Evolutionary conservation across 2,888 invertebrate species (phyloP).

Genomic region (Leuctra nigra): DNA sequence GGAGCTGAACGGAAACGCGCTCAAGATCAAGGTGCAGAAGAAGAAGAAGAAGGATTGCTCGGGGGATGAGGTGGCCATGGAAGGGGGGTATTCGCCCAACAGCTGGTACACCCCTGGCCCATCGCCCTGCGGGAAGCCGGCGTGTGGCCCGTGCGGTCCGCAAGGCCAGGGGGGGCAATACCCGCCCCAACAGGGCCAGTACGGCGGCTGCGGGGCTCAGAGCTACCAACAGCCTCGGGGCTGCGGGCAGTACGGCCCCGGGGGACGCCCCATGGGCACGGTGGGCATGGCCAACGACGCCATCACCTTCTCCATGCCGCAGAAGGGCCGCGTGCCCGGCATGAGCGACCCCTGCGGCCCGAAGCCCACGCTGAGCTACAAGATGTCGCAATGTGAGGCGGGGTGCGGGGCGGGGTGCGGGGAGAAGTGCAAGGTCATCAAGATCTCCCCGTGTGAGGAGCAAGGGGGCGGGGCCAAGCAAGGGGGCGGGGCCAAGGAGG

Average conservation of each 20-base stretch:
- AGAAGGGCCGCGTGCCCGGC: background rate
- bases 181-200: background rate
- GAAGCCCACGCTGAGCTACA: slow-evolving; percentile 5
- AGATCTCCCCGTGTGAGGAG: background rate
- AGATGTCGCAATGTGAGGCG: slow-evolving; percentile 4
- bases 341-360: background rate
- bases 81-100: background rate
- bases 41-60: slow-evolving; percentile 45
- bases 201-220: background rate
- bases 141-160: background rate
- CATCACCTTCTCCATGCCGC: slow-evolving; percentile 8
- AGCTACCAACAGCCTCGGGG: background rate
- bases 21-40: slow-evolving; percentile 57
- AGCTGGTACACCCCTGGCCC: background rate
- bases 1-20: slow-evolving; percentile 55
- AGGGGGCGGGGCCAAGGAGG: background rate
- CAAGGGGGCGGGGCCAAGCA: background rate
- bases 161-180: background rate
- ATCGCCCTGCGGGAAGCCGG: background rate
- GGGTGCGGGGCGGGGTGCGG: slow-evolving; percentile 7
- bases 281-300: background rate
- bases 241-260: background rate
- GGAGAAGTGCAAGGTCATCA: background rate
- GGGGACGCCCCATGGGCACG: background rate
- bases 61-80: slow-evolving; percentile 34